phyloP scores from a whole-genome alignment of 1,140 invertebrate species.

The Solenopsis invicta region DNA sequence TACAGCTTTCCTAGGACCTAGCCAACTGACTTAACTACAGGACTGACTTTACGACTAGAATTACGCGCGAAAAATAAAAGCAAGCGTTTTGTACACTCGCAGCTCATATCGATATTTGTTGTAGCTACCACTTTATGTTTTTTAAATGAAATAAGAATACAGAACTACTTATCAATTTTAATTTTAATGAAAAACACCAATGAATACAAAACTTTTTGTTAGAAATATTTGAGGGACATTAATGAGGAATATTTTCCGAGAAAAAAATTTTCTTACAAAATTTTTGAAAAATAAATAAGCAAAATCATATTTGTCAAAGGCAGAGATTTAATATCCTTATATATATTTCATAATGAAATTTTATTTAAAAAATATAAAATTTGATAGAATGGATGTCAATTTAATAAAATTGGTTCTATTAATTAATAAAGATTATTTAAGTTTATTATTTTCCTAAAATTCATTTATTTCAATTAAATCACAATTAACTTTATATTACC shows the following conservation, averaged over 20 bases:
- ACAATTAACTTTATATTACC: neutral
- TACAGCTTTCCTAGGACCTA: constrained; percentile 8
- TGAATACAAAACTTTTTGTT: neutral
- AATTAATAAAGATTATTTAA: neutral
- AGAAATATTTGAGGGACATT: neutral
- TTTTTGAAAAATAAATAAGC: neutral
- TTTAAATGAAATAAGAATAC: neutral
- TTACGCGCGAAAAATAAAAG: constrained; percentile 17
- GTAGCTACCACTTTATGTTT: neutral
- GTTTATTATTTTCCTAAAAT: neutral
- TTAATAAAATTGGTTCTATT: neutral
- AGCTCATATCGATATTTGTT: neutral
- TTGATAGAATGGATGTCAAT: neutral
- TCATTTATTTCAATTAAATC: neutral
- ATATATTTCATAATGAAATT: neutral
- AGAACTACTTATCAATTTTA: neutral
- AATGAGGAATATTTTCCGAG: neutral
- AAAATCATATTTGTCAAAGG: neutral
- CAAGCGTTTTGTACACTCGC: neutral
- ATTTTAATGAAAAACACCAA: constrained; percentile 1
- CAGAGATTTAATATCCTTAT: constrained; percentile 10
- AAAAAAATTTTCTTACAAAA: neutral
- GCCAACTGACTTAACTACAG: neutral
- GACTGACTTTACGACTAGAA: neutral
- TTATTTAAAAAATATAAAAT: constrained; percentile 13